Evolutionary conservation across 2,797 vertebrate genomes (phyloP), one percentile per base, ranked within the genome.

Genomic region (Myiotriccus ornatus): DNA sequence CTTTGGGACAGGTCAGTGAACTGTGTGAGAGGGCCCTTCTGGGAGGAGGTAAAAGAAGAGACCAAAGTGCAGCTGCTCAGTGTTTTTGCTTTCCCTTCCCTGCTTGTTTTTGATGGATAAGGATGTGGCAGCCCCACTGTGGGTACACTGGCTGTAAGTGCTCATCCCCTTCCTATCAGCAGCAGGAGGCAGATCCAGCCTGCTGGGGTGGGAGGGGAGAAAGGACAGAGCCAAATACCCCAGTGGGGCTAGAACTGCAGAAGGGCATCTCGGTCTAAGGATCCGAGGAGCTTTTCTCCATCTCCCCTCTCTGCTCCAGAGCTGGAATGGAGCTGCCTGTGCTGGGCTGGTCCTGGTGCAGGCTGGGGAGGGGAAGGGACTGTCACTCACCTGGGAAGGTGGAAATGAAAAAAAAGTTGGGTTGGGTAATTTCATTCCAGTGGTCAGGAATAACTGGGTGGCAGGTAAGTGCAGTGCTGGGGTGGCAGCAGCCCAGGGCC

Each of bases 131-230:
- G 79, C 77, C 63, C 53, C 28, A 0, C 27, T 4, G 65, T 23
- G 2, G 1, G 1, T 1, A 0, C 1, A 2, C 28, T 1, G 2
- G 22, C 2, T 14, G n/a, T 2, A 5, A 57, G 75, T 19, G 76
- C 87, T 12, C 2, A 13, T 30, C 68, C 93, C 84, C 13, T 7
- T 7, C n/a, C 2, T 0, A 1, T 0, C 22, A 46, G n/a, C 0
- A 43, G 70, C 71, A 65, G 68, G 41, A 82, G 37, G 59, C 69
- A 59, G 59, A 3, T 14, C 17, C 14, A 21, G 43, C 39, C 65
- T 57, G 89, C 23, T 30, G 25, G 71, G 57, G 22, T 1, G 4
- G 63, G 80, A 22, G 30, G 37, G 69, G 32, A 69, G 32, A 30
- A 52, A 21, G 74, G 84, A 28, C 18, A 8, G 24, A 24, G 19